A percentile compares a stretch with the other conserved stretches of the same genome.
Conservation (phyloP, 2,888 invertebrate genomes). For the Spisula subtruncata region DNA sequence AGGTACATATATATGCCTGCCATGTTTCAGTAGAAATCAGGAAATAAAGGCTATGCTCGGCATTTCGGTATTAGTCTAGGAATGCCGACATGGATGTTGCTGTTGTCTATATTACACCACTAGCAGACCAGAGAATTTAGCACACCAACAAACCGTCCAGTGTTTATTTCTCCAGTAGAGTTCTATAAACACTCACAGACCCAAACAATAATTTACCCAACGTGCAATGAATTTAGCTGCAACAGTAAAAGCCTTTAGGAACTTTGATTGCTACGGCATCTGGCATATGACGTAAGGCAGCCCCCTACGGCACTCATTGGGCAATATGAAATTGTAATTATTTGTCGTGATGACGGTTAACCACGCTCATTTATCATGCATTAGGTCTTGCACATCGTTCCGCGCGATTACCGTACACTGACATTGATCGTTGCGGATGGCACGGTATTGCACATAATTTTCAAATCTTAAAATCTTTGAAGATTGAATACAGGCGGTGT, state of each 20-base stretch:
- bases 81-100: background rate
- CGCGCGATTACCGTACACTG: slow-evolving; percentile 51
- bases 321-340: slow-evolving; percentile 69
- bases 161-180: slow-evolving; percentile 14
- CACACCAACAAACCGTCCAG: background rate
- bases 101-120: background rate
- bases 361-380: slow-evolving; percentile 65
- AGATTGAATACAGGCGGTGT: slow-evolving; percentile 31
- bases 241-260: slow-evolving; percentile 21
- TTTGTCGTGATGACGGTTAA: slow-evolving; percentile 49
- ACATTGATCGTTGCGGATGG: slow-evolving; percentile 33
- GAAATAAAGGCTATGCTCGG: too few species aligned
- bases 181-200: background rate
- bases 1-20: too few species aligned
- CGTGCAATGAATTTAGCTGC: slow-evolving; percentile 6
- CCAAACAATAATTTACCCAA: background rate
- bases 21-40: too few species aligned
- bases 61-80: too few species aligned
- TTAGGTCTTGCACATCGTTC: slow-evolving; percentile 50
- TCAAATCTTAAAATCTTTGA: slow-evolving; percentile 38
- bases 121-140: background rate
- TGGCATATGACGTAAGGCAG: slow-evolving; percentile 64
- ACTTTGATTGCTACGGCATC: slow-evolving; percentile 57
- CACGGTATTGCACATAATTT: slow-evolving; percentile 55
- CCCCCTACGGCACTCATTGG: slow-evolving; percentile 38